Evolutionary conservation across 2,888 invertebrate genomes (phyloP).

Genomic region (Disparrhopalites patrizii): DNA sequence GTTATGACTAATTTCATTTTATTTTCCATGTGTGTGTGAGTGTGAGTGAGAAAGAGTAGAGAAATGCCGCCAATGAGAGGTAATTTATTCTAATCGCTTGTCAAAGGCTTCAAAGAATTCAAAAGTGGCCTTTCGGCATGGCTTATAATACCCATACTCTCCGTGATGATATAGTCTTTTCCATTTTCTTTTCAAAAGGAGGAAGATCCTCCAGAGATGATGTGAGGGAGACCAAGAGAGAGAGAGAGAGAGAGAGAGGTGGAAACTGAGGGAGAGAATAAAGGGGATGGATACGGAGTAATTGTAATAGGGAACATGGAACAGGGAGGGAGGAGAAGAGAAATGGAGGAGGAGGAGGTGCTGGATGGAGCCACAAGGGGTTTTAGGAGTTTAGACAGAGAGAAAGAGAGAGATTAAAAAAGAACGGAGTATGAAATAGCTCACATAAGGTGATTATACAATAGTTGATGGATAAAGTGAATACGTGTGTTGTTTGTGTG

Average conservation of each 20-base stretch:
- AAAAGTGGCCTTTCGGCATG: conserved; percentile 23
- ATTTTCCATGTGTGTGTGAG: no score
- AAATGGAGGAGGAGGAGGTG: no score
- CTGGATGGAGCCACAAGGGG: no score
- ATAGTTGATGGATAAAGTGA: conserved; percentile 10
- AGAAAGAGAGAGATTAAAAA: no score
- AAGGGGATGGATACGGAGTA: not conserved
- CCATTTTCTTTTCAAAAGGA: no score
- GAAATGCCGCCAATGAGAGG: conserved; percentile 19
- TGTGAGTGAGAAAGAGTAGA: no score
- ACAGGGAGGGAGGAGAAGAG: not conserved
- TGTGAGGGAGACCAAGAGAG: not conserved
- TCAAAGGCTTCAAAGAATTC: conserved; percentile 16
- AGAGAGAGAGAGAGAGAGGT: not conserved
- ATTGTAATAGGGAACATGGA: no score
- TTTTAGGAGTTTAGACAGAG: not conserved
- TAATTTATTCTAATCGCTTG: conserved; percentile 28
- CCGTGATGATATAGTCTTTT: no score
- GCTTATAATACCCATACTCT: no score
- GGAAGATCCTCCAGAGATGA: conserved; percentile 23
- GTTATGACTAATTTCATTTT: conserved; percentile 11
- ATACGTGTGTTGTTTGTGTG: conserved; percentile 2
- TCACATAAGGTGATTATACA: conserved; percentile 10
- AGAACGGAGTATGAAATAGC: conserved; percentile 9
- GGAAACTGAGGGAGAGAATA: no score